Evolutionary conservation across 35 echinoderm and acorn worm genomes (phyloP), one percentile per base, ranked within the genome.

Genomic region (Anneissia japonica): DNA sequence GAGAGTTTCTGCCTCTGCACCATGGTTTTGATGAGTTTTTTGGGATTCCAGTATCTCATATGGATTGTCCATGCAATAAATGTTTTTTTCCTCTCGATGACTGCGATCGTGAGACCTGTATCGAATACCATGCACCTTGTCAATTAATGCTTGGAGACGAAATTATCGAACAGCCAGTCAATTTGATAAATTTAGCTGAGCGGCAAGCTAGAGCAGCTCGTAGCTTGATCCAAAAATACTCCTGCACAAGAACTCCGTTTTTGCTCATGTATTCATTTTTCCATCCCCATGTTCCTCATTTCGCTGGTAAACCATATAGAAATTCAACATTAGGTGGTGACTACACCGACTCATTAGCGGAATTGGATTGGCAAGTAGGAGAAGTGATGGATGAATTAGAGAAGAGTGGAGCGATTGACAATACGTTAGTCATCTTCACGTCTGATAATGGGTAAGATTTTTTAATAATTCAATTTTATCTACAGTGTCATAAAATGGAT

Each of bases 401-500:
- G 32, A 56, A 78, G n/a, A 85, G 80, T 23, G 84, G 89, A 19
- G 72, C 90, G 4, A 74, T 81, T 30, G 75, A 90, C n/a, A 88
- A 94, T 64, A 94, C 92, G 0, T 84, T 94, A n/a, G 81, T 94
- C n/a, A 90, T 94, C 84, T 94, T 94, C 81, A 90, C 92, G 1
- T 94, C 92, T 83, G 92, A 94, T 82, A 94, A 94, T 88, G 92
- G 92, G 92, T 92, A 79, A 85, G 83, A 7, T 30, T 75, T 79
- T n/a, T n/a, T n/a, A n/a, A n/a, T n/a, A n/a, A n/a, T n/a, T n/a
- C n/a, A n/a, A n/a, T n/a, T n/a, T n/a, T n/a, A n/a, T n/a, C n/a
- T n/a, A n/a, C n/a, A n/a, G n/a, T n/a, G n/a, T n/a, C n/a, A n/a
- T n/a, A n/a, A n/a, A n/a, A n/a, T n/a, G n/a, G n/a, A n/a, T n/a